A percentile compares a stretch with the other conserved stretches of the same genome.
These are phyloP conservation scores for Eurypyga helias DNA, from an alignment of 2,113 vertebrate genomes.

Conservation along the genomic window DNA sequence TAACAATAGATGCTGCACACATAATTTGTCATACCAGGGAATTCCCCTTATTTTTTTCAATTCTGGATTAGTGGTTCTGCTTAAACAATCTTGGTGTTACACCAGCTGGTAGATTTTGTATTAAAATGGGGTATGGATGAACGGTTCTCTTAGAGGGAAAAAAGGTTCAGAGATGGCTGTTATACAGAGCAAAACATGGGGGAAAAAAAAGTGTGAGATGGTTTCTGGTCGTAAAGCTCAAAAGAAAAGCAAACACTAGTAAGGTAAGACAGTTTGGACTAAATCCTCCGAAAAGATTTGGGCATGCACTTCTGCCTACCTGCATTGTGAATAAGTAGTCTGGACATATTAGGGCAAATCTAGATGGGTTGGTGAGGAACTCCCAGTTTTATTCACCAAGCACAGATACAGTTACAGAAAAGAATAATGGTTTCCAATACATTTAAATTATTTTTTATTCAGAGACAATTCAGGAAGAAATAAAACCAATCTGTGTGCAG, in stretches of 20 bases:
- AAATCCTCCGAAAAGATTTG: neutral
- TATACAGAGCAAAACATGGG: neutral
- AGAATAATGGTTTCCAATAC: neutral
- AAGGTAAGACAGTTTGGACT: neutral
- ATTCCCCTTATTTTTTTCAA: neutral
- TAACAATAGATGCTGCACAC: neutral
- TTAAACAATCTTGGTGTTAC: neutral
- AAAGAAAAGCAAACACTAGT: neutral
- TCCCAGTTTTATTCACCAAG: neutral
- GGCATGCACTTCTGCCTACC: neutral
- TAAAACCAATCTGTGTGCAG: neutral
- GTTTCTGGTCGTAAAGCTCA: neutral
- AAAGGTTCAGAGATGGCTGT: neutral
- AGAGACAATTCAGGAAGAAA: neutral
- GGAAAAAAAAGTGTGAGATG: neutral
- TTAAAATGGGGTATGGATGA: neutral
- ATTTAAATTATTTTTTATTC: neutral
- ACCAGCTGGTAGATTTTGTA: neutral
- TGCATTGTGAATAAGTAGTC: neutral
- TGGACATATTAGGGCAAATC: neutral
- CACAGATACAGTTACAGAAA: neutral
- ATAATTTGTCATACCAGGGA: neutral
- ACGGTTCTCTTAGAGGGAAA: neutral
- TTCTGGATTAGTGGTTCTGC: neutral
- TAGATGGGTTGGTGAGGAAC: neutral